Conservation (phyloP, 2,113 vertebrate species). For the Himantopus leucocephalus region DNA sequence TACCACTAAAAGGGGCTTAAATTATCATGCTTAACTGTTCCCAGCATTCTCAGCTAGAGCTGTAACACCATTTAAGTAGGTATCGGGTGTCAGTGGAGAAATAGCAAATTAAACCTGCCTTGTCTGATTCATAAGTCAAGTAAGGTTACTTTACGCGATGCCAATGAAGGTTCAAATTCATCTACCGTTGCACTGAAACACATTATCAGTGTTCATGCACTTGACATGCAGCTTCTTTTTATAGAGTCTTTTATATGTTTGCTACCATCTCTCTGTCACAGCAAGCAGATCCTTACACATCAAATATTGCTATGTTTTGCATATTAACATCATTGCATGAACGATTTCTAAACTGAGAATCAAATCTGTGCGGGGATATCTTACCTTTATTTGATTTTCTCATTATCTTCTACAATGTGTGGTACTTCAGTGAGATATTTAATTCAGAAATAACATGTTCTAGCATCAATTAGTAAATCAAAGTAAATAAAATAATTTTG, state of each 20-base stretch:
- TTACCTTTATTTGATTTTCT: background rate
- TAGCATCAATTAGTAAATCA: background rate
- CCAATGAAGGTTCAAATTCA: background rate
- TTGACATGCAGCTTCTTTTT: background rate
- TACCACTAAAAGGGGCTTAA: background rate
- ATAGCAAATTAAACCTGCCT: background rate
- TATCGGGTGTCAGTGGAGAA: background rate
- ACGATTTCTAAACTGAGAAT: background rate
- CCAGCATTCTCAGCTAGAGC: background rate
- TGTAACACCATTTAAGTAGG: background rate
- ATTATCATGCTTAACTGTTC: background rate
- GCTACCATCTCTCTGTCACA: background rate
- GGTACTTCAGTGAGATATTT: background rate
- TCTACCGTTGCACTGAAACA: background rate
- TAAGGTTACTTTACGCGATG: background rate
- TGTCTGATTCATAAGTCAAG: background rate
- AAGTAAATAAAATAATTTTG: background rate
- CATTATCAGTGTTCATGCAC: background rate
- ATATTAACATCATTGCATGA: background rate
- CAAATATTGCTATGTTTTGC: background rate
- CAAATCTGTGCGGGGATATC: background rate
- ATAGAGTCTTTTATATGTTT: background rate
- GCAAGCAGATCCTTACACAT: background rate
- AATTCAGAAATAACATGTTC: background rate
- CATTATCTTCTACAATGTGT: background rate